A percentile compares a stretch with the other conserved stretches of the same genome.
phyloP scores from a whole-genome alignment of 2,113 vertebrate genomes.

The Paracanthobrama guichenoti region DNA sequence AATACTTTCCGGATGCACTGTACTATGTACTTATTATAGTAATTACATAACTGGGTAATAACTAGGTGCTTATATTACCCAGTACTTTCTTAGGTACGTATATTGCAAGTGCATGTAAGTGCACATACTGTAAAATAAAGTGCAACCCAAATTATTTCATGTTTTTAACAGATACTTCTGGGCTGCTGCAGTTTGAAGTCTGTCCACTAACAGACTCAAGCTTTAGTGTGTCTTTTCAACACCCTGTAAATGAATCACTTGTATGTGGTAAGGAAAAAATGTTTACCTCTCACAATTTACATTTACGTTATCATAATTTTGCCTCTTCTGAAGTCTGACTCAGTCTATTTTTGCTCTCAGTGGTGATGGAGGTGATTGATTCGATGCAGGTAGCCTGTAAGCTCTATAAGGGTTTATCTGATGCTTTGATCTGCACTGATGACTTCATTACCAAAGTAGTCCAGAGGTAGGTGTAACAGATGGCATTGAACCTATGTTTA shows the following conservation, averaged over 20 bases:
- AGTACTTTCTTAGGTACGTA: too few relatives aligned
- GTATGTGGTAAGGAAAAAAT: constrained; percentile 88
- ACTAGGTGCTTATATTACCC: too few relatives aligned
- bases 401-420: constrained; percentile 94
- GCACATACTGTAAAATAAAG: too few relatives aligned
- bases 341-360: constrained; percentile 67
- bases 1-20: too few relatives aligned
- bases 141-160: too few relatives aligned
- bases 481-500: not conserved
- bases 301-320: not conserved
- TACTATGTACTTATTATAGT: too few relatives aligned
- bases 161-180: constrained; percentile 83
- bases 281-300: not conserved
- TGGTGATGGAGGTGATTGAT: constrained; percentile 98
- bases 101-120: too few relatives aligned
- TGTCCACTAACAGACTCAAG: constrained; percentile 94
- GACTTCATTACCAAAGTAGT: constrained; percentile 99
- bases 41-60: too few relatives aligned
- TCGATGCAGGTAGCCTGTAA: constrained; percentile 93
- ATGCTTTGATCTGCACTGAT: constrained; percentile 97
- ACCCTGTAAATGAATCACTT: constrained; percentile 96
- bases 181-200: constrained; percentile 96
- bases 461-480: constrained; percentile 81
- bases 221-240: constrained; percentile 97
- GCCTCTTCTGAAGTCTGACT: not conserved